Conservation (phyloP, 2,113 vertebrate genomes). For the Lamprotornis superbus region DNA sequence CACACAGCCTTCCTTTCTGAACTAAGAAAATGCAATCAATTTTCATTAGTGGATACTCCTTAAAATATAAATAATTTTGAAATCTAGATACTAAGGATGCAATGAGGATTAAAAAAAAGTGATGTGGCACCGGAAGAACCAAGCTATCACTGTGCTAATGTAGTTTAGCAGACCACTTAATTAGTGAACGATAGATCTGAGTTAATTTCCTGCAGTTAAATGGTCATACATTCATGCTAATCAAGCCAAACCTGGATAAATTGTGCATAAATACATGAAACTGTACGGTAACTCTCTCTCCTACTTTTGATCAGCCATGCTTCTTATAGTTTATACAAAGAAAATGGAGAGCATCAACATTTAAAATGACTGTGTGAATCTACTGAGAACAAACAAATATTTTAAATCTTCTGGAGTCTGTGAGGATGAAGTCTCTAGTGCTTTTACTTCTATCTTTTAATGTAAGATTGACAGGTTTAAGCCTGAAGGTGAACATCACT, state of each 20-base stretch:
- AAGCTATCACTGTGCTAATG: not conserved
- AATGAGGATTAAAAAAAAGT: not conserved
- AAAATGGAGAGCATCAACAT: not conserved
- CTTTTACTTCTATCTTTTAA: not conserved
- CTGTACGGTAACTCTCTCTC: not conserved
- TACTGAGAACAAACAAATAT: not conserved
- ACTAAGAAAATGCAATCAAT: not conserved
- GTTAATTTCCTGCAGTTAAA: not conserved
- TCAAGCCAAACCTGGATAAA: not conserved
- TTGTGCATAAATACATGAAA: not conserved
- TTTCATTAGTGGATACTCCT: not conserved
- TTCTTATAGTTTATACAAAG: not conserved
- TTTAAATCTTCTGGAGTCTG: not conserved
- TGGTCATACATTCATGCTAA: not conserved
- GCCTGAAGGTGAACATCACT: not conserved
- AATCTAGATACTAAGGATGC: not conserved
- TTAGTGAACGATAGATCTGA: not conserved
- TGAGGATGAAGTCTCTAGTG: not conserved
- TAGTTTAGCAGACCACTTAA: not conserved
- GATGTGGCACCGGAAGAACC: not conserved
- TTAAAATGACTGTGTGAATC: not conserved
- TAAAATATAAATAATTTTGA: not conserved
- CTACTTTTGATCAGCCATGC: not conserved
- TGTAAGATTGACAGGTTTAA: not conserved
- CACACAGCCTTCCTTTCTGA: not conserved